phyloP scores from a whole-genome alignment of 2,797 vertebrate genomes.

The Philypnodon macrostomus region DNA sequence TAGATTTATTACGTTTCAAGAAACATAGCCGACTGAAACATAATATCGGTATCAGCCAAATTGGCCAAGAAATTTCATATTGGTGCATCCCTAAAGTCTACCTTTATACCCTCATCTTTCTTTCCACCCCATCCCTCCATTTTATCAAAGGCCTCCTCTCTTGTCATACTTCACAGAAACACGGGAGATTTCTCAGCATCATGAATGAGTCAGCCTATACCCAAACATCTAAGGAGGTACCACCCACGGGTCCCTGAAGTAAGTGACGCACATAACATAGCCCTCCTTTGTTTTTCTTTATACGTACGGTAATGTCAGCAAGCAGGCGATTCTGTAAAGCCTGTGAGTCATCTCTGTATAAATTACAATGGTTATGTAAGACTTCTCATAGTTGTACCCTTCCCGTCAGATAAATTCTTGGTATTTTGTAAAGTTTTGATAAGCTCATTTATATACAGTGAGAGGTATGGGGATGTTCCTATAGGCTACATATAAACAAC shows the following conservation, averaged over 20 bases:
- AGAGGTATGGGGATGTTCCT: not conserved
- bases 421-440: not conserved
- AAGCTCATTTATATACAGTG: not conserved
- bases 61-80: no score
- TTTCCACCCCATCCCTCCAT: not conserved
- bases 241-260: constrained; percentile 42
- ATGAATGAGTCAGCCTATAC: constrained; percentile 39
- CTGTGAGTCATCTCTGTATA: constrained; percentile 55
- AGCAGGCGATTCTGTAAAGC: constrained; percentile 17
- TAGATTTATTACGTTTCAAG: no score
- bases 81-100: no score
- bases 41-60: no score
- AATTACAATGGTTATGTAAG: constrained; percentile 57
- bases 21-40: no score
- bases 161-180: not conserved
- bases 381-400: constrained; percentile 24
- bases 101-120: not conserved
- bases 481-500: not conserved
- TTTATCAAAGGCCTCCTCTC: not conserved
- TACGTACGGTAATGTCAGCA: constrained; percentile 9
- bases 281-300: constrained; percentile 21
- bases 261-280: constrained; percentile 40
- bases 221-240: constrained; percentile 42
- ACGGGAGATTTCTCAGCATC: not conserved
- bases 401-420: constrained; percentile 20